phyloP scores from a whole-genome alignment of 2,113 vertebrate genomes.

The Ellobius talpinus region DNA sequence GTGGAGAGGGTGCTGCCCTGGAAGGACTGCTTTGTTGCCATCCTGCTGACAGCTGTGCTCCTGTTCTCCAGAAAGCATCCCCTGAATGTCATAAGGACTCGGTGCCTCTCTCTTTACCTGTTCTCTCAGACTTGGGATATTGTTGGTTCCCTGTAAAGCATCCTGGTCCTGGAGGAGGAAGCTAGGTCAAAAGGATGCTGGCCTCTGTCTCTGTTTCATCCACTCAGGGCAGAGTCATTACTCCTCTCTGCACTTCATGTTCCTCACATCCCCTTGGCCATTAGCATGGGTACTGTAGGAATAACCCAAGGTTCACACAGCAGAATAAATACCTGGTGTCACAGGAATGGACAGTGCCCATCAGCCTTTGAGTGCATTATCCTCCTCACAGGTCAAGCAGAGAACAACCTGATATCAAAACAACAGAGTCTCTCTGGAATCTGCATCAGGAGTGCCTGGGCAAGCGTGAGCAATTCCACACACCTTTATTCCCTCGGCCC shows the following conservation, averaged over 20 bases:
- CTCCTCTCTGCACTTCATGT: not conserved
- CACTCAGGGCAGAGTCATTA: accelerated
- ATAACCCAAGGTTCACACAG: not conserved
- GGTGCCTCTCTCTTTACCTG: not conserved
- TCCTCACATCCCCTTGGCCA: too few relatives aligned
- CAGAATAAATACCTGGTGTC: not conserved
- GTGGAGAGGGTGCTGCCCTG: not conserved
- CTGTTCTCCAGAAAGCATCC: not conserved
- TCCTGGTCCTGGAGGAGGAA: not conserved
- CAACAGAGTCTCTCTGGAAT: not conserved
- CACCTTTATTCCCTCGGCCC: not conserved
- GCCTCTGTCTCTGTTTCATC: not conserved
- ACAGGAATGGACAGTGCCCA: too few relatives aligned
- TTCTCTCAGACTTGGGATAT: not conserved
- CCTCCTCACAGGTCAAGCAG: not conserved
- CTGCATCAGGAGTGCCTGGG: not conserved
- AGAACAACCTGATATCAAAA: not conserved
- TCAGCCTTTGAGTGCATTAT: accelerated
- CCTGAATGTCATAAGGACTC: not conserved
- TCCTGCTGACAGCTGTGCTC: not conserved
- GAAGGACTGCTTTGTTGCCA: not conserved
- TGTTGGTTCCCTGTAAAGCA: not conserved
- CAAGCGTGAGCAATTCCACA: not conserved
- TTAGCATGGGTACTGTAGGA: accelerated
- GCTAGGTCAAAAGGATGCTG: accelerated